Base-by-base conservation (phyloP, 2,888 invertebrate species). In the Orthonychiurus folsomi region DNA sequence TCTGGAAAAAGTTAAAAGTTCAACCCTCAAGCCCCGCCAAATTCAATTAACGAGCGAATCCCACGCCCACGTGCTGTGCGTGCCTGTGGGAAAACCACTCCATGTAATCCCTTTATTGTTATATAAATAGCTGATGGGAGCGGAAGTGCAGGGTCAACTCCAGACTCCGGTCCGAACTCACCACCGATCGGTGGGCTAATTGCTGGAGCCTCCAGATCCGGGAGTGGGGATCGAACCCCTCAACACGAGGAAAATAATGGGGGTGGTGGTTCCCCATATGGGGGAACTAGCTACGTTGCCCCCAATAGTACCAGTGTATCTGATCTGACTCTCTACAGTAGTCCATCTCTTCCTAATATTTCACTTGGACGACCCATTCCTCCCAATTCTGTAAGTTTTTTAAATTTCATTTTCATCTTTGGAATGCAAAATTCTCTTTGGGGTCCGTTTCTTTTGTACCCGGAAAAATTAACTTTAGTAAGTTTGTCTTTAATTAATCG, bases 291-390 rank as follows among this genome's bases (percentile, higher is more conserved):
- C n/a, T 74, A 74, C 75, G 82, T 78, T 76, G 83, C 69, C 23
- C 67, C 69, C 2, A 72, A 67, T 56, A 72, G 71, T 55, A 85
- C 81, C 79, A 88, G 80, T 80, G 86, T 80, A 79, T 86, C 81
- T 79, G 84, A 88, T 79, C 79, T 88, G 75, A 77, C 78, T 63
- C 83, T 94, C 67, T 94, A 94, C 81, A 92, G 91, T 74, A 93
- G 93, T 74, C 94, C 94, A 63, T 94, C 94, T 75, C 87, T 95
- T 88, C 95, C 95, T 75, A 95, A 95, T 81, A 95, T 95, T 77
- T 93, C 93, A 66, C 82, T 95, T 74, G 94, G 92, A 63, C 83
- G 89, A 74, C 90, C 90, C 69, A 23, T 59, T 5, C 59, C 69
- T 48, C 63, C 66, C 71, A 65, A 70, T 69, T 25, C 71, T 68